Conservation (phyloP, 2,888 invertebrate species). For the Piscicola geometra region DNA sequence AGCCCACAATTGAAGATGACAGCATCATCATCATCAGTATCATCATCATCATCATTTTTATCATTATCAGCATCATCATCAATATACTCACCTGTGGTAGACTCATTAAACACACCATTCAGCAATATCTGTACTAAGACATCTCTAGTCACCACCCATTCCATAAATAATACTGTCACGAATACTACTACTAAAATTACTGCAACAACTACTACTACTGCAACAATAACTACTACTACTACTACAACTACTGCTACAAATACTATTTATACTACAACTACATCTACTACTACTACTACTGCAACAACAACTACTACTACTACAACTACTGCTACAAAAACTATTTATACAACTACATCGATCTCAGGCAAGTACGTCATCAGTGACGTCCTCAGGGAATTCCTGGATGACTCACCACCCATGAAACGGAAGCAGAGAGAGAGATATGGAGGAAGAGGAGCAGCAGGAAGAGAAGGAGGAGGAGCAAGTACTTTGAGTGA, state of each 20-base stretch:
- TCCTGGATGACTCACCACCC: too few relatives aligned
- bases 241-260: not conserved
- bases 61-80: not conserved
- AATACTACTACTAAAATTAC: not conserved
- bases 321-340: too few relatives aligned
- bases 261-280: not conserved
- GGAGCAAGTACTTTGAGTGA: too few relatives aligned
- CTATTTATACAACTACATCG: too few relatives aligned
- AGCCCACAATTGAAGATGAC: not conserved
- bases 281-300: not conserved
- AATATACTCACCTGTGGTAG: not conserved
- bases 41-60: slow-evolving; percentile 2
- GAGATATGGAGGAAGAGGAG: too few relatives aligned
- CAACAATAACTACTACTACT: not conserved
- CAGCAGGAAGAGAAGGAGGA: too few relatives aligned
- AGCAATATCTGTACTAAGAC: too few relatives aligned
- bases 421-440: too few relatives aligned
- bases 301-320: not conserved
- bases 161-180: not conserved
- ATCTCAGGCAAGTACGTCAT: too few relatives aligned
- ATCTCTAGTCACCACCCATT: not conserved
- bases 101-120: too few relatives aligned
- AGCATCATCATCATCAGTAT: slow-evolving; percentile 22
- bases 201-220: not conserved
- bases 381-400: too few relatives aligned